phyloP scores from a whole-genome alignment of 2,113 vertebrate genomes.

The Grammomys surdaster region DNA sequence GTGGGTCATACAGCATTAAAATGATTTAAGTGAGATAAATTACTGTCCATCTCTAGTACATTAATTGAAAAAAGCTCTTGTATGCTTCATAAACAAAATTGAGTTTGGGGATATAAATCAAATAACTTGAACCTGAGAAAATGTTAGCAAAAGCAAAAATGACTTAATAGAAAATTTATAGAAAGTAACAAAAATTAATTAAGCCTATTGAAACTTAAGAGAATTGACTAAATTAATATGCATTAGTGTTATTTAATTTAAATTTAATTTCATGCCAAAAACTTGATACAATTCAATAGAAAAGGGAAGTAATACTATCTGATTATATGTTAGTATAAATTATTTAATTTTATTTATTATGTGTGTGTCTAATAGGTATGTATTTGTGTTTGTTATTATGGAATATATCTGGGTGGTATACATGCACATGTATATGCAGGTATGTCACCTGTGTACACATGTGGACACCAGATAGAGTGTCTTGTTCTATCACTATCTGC shows the following conservation, averaged over 20 bases:
- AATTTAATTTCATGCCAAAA: conserved; percentile 75
- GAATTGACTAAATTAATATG: conserved; percentile 79
- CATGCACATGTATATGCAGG: neutral
- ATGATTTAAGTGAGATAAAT: conserved; percentile 15
- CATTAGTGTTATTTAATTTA: conserved; percentile 71
- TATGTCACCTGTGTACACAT: neutral
- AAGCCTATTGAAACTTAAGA: conserved; percentile 72
- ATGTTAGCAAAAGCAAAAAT: conserved; percentile 67
- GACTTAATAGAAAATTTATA: conserved; percentile 81
- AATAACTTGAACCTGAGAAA: conserved; percentile 70
- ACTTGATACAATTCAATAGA: conserved; percentile 62
- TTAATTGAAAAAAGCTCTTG: neutral
- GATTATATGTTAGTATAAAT: conserved; percentile 70
- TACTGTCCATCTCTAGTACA: neutral
- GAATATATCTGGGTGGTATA: neutral
- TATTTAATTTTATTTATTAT: neutral
- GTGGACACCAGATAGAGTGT: neutral
- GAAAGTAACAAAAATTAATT: conserved; percentile 83
- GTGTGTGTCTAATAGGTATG: neutral
- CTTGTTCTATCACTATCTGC: too few species aligned
- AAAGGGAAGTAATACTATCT: conserved; percentile 68
- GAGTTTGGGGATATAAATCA: conserved; percentile 53
- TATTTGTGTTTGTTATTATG: too few species aligned
- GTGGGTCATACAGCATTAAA: neutral
- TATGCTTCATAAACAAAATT: neutral